Evolutionary conservation across 2,797 vertebrate genomes (phyloP), one percentile per base, ranked within the genome.

Genomic region (Hemibagrus guttatus): DNA sequence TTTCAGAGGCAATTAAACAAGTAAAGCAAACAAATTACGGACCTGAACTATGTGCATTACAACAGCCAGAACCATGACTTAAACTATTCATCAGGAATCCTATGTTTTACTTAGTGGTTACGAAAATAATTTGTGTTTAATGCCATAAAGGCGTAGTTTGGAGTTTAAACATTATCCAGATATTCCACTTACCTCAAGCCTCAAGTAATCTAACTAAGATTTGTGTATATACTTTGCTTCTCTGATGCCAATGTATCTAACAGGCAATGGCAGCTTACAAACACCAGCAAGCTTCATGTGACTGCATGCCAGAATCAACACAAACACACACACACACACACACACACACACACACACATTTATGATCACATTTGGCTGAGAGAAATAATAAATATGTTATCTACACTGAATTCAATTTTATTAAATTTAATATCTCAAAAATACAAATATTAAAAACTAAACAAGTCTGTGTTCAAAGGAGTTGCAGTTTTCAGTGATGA

Each of bases 121-220:
- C 35, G 26, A 42, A 80, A 42, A 42, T 81, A n/a, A 46, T 46
- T 31, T 80, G 42, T 61, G 78, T 61, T 80, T 80, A 21, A 52
- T 52, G n/a, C 28, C 26, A 12, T 82, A 49, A 49, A 49, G 13
- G 8, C 28, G 14, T 66, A 28, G 26, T 49, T 52, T 81, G 26
- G 26, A 82, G 35, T 81, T 64, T 49, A 81, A 81, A 49, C 59
- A 81, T 49, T 63, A 81, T 58, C 58, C 59, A 46, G 4, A 64
- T 66, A 66, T 66, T 66, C 80, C 61, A 52, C 46, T 81, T 49
- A 49, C 14, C 39, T 64, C 16, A 66, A 82, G 42, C 61, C 7
- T 49, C 23, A 61, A 49, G 80, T n/a, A 39, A 46, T 81, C 23
- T 35, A 64, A 81, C 39, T 66, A 82, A 52, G 42, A 66, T 66